A percentile compares a stretch with the other conserved stretches of the same genome.
Conservation (phyloP, 1,140 invertebrate species). For the Aphis gossypii region DNA sequence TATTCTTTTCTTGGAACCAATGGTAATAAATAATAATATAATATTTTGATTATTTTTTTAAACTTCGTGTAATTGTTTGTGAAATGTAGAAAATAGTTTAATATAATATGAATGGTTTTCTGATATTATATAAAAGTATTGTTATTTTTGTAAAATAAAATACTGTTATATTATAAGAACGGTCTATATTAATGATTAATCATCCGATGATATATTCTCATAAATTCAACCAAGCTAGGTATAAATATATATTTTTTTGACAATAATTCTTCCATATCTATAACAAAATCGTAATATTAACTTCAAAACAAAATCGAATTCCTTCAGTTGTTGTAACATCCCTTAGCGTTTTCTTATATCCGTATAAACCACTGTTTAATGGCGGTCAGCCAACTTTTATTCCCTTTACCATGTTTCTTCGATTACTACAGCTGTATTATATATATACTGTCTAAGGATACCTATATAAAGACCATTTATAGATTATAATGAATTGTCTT, state of each 20-base stretch:
- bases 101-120: neutral
- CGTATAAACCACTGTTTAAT: slow-evolving; percentile 9
- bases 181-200: neutral
- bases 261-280: neutral
- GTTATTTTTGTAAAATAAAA: neutral
- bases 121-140: neutral
- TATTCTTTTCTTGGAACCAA: neutral
- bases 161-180: neutral
- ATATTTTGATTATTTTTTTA: neutral
- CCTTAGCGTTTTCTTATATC: neutral
- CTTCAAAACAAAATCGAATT: slow-evolving; percentile 8
- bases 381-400: slow-evolving; percentile 2
- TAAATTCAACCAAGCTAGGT: neutral
- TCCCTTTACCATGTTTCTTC: neutral
- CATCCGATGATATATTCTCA: neutral
- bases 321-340: neutral
- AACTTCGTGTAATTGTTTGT: neutral
- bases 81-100: neutral
- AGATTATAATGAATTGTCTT: slow-evolving; percentile 12
- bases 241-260: neutral
- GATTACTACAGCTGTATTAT: neutral
- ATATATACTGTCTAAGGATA: too few relatives aligned
- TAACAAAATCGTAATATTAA: slow-evolving; percentile 1
- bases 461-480: neutral
- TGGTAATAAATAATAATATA: neutral